Conservation (phyloP, 2,113 vertebrate genomes). For the Asarcornis scutulata region DNA sequence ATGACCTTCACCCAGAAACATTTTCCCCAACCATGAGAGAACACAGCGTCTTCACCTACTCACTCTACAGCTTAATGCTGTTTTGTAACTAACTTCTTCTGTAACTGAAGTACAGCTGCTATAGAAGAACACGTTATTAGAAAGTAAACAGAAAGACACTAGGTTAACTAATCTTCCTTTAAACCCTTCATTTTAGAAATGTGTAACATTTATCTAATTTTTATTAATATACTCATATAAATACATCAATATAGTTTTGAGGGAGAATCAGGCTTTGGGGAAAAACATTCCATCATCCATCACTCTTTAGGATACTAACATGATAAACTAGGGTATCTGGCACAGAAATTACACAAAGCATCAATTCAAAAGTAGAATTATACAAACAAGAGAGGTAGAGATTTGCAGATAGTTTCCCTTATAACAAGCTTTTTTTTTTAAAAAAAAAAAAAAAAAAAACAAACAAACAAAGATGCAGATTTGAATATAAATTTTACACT, state of each 20-base stretch:
- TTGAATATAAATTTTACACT: not conserved
- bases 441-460: too few species aligned
- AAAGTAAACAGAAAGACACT: not conserved
- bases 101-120: not conserved
- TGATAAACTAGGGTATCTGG: not conserved
- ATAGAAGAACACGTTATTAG: not conserved
- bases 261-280: not conserved
- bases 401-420: not conserved
- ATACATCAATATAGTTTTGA: not conserved
- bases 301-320: not conserved
- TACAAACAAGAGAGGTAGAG: not conserved
- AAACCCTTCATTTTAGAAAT: not conserved
- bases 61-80: not conserved
- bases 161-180: not conserved
- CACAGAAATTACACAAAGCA: not conserved
- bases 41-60: not conserved
- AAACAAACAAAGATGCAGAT: not conserved
- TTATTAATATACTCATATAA: not conserved
- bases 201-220: too few species aligned
- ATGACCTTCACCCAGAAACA: not conserved
- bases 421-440: not conserved
- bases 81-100: not conserved
- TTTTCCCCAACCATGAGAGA: not conserved
- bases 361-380: not conserved
- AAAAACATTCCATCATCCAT: not conserved